These are phyloP conservation scores for Aleiodes alternator DNA, from an alignment of 2,888 invertebrate genomes.

Conservation along the genomic window DNA sequence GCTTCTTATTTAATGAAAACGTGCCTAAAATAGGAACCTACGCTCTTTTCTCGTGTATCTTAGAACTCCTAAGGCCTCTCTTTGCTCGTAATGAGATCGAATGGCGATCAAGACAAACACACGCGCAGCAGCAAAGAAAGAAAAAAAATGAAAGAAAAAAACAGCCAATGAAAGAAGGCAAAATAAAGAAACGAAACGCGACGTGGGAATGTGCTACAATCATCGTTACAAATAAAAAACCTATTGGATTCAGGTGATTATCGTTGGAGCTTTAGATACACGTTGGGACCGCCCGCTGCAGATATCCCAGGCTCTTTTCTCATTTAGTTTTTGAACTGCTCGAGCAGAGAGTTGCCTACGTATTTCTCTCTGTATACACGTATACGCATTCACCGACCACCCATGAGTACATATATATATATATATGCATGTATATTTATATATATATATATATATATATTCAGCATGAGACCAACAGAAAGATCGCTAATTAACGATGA, in stretches of 20 bases:
- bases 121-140: too few relatives aligned
- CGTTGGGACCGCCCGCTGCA: slow-evolving; percentile 47
- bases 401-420: slow-evolving; percentile 56
- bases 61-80: not conserved
- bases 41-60: not conserved
- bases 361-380: slow-evolving; percentile 13
- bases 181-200: slow-evolving; percentile 39
- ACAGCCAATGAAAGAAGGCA: not conserved
- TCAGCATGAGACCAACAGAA: slow-evolving; percentile 59
- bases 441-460: slow-evolving; percentile 9
- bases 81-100: slow-evolving; percentile 32
- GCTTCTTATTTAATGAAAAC: slow-evolving; percentile 8
- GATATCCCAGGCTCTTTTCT: slow-evolving; percentile 17
- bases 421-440: not conserved
- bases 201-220: slow-evolving; percentile 55
- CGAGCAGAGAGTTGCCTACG: slow-evolving; percentile 20
- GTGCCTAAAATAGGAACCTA: slow-evolving; percentile 30
- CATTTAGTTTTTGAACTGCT: slow-evolving; percentile 27
- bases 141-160: not conserved
- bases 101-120: slow-evolving; percentile 20
- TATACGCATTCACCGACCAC: slow-evolving; percentile 56
- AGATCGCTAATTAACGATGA: slow-evolving; percentile 71
- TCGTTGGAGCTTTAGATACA: slow-evolving; percentile 43
- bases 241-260: slow-evolving; percentile 47
- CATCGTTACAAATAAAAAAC: slow-evolving; percentile 51